Evolutionary conservation across 1,140 invertebrate species (phyloP).

Genomic region (Macrocentrus cingulum): DNA sequence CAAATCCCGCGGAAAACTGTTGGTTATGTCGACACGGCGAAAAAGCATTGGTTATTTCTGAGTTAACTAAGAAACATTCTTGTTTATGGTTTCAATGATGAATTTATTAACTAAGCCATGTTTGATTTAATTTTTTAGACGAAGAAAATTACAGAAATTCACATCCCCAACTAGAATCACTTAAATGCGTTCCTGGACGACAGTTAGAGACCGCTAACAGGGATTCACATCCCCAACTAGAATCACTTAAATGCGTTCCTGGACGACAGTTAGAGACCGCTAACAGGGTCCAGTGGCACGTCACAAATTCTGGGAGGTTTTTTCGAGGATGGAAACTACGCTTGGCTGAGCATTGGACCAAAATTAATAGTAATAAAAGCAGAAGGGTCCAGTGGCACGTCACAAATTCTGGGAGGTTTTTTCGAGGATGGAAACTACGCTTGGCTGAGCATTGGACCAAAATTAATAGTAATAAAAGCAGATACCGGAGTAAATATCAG

Average conservation of each 20-base stretch:
- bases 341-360: no score
- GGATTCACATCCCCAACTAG: no score
- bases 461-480: slow-evolving; percentile 55
- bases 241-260: no score
- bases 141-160: slow-evolving; percentile 38
- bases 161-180: slow-evolving; percentile 27
- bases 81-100: no score
- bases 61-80: not conserved
- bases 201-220: slow-evolving; percentile 8
- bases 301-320: no score
- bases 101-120: not conserved
- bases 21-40: no score
- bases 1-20: no score
- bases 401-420: slow-evolving; percentile 41
- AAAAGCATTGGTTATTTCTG: no score
- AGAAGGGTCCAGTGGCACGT: slow-evolving; percentile 15
- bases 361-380: no score
- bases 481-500: slow-evolving; percentile 55
- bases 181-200: slow-evolving; percentile 31
- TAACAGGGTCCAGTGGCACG: no score
- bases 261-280: no score
- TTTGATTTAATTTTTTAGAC: slow-evolving; percentile 26
- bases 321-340: no score
- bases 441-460: slow-evolving; percentile 55
- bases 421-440: slow-evolving; percentile 47